These are phyloP conservation scores for Herpetotheres cachinnans DNA, from an alignment of 2,113 vertebrate genomes.

Conservation along the genomic window DNA sequence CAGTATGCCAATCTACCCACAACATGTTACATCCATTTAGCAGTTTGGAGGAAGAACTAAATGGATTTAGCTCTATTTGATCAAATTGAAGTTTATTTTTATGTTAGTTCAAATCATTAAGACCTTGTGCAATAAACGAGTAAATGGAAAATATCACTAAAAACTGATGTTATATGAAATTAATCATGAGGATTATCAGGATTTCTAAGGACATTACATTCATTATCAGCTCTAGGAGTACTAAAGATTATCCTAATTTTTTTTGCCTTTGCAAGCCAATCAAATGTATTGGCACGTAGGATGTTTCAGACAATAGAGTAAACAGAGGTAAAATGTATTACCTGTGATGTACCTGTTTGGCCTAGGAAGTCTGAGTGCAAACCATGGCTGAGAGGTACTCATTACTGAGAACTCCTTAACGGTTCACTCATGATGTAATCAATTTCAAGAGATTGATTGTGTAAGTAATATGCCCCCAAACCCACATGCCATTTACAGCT, in stretches of 20 bases:
- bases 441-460: constrained; percentile 6
- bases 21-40: not conserved
- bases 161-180: not conserved
- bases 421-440: not conserved
- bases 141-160: not conserved
- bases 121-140: not conserved
- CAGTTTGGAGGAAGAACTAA: not conserved
- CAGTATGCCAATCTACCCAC: constrained; percentile 1
- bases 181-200: not conserved
- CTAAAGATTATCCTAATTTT: not conserved
- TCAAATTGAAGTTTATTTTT: constrained; percentile 2
- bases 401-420: not conserved
- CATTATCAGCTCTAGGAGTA: not conserved
- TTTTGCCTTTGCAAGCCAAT: not conserved
- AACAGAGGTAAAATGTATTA: not conserved
- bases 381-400: not conserved
- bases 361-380: not conserved
- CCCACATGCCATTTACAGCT: not conserved
- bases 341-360: not conserved
- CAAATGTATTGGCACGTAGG: not conserved
- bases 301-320: not conserved
- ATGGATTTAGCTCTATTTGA: constrained; percentile 13
- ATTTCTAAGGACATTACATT: not conserved
- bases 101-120: not conserved
- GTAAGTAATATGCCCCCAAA: not conserved